These are phyloP conservation scores for Hetaerina americana DNA, from an alignment of 1,140 invertebrate species.

Conservation along the genomic window DNA sequence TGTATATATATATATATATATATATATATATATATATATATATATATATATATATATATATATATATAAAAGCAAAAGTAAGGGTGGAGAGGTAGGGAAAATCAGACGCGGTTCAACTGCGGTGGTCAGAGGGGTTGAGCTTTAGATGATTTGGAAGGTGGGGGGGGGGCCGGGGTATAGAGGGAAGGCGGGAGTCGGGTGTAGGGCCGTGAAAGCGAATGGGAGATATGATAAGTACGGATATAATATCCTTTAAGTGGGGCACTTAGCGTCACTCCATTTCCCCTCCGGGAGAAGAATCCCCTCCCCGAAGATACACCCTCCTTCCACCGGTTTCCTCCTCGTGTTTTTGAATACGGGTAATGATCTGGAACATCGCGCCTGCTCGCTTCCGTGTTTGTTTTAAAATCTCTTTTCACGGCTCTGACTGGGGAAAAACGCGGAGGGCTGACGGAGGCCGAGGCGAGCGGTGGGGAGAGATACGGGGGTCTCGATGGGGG, in stretches of 20 bases:
- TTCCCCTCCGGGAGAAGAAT: background rate
- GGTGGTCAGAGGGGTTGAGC: no score
- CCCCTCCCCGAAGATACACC: no score
- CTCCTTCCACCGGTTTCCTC: no score
- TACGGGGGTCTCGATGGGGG: no score
- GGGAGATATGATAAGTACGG: background rate
- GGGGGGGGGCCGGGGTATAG: background rate
- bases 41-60: no score
- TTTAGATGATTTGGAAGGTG: background rate
- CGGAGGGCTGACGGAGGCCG: background rate
- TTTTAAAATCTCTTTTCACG: background rate
- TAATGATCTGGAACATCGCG: background rate
- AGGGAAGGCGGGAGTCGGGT: background rate
- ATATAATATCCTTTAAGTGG: background rate
- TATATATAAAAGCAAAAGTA: no score
- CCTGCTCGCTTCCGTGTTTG: background rate
- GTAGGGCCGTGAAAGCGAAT: background rate
- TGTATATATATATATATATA: no score
- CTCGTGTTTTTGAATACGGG: background rate
- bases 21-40: no score
- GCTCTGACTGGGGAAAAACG: background rate
- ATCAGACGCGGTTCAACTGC: no score
- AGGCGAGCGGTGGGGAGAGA: background rate
- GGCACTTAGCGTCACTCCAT: background rate
- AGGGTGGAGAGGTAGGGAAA: no score